Conservation (phyloP, 2,888 invertebrate species). For the Ptychoptera contaminata region DNA sequence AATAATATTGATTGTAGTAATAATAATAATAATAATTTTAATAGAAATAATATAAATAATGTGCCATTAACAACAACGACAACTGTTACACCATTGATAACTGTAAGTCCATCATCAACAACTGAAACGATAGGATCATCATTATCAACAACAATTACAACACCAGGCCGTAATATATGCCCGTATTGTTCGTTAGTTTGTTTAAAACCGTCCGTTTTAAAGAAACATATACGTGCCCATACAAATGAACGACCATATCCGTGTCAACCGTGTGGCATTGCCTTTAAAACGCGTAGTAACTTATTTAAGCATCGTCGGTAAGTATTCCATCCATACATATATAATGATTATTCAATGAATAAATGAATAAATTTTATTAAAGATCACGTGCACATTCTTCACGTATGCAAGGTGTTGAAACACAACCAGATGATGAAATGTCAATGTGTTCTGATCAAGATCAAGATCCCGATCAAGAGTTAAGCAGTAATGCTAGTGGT, state of each 20-base stretch:
- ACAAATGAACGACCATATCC: constrained; percentile 88
- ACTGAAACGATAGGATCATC: constrained; percentile 8
- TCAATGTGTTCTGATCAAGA: constrained; percentile 44
- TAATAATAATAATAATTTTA: too few relatives aligned
- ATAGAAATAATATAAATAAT: too few relatives aligned
- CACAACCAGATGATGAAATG: constrained; percentile 38
- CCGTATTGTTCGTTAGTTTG: constrained; percentile 78
- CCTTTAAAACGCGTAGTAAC: constrained; percentile 88
- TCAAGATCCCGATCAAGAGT: constrained; percentile 34
- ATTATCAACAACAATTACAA: constrained; percentile 4
- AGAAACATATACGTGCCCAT: constrained; percentile 87
- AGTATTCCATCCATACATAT: constrained; percentile 1
- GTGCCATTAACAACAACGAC: constrained; percentile 14
- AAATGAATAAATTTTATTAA: constrained; percentile 13
- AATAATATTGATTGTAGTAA: too few relatives aligned
- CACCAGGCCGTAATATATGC: constrained; percentile 59
- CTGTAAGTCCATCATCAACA: constrained; percentile 3
- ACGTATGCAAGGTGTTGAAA: constrained; percentile 43
- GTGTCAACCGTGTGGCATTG: constrained; percentile 75
- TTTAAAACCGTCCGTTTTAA: constrained; percentile 83
- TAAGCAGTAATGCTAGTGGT: constrained; percentile 26
- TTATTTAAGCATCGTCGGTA: constrained; percentile 72
- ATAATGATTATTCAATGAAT: too few relatives aligned
- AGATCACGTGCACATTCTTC: constrained; percentile 57
- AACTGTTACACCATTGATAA: constrained; percentile 9